Percentiles rank a stretch among this genome's conserved stretches.
These are phyloP conservation scores for Euwallacea similis DNA, from an alignment of 1,140 invertebrate species.

Conservation along the genomic window DNA sequence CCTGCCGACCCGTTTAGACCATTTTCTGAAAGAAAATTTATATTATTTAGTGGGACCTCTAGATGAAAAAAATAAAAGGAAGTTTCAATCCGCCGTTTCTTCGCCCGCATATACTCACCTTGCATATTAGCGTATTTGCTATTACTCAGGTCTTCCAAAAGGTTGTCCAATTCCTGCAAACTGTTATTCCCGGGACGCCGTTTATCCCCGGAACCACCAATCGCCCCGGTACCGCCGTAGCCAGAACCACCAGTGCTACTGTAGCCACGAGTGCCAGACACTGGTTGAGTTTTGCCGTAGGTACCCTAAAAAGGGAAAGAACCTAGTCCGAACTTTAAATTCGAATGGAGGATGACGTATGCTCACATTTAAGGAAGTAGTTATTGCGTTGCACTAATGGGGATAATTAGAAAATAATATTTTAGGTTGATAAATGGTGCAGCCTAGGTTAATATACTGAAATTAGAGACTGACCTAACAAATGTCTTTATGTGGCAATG, in stretches of 20 bases:
- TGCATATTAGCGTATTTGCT: slow-evolving; percentile 48
- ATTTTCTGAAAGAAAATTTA: slow-evolving; percentile 42
- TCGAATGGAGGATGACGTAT: too few relatives aligned
- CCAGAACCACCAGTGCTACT: slow-evolving; percentile 7
- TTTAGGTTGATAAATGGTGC: too few relatives aligned
- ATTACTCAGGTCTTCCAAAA: slow-evolving; percentile 85
- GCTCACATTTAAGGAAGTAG: too few relatives aligned
- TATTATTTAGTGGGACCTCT: neutral
- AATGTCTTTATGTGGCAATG: too few relatives aligned
- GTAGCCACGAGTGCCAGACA: slow-evolving; percentile 37
- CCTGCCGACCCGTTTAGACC: slow-evolving; percentile 43
- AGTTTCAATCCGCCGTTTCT: neutral
- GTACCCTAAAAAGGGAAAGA: slow-evolving; percentile 57
- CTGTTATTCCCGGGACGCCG: slow-evolving; percentile 67
- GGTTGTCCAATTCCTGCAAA: slow-evolving; percentile 86
- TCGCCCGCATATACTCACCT: slow-evolving; percentile 28
- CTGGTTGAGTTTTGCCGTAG: slow-evolving; percentile 67
- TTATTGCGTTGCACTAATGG: too few relatives aligned
- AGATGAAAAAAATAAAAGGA: neutral
- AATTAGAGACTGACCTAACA: too few relatives aligned
- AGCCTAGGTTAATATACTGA: too few relatives aligned
- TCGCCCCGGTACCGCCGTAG: slow-evolving; percentile 31
- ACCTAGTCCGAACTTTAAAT: too few relatives aligned
- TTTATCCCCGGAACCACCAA: slow-evolving; percentile 40
- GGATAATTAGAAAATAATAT: too few relatives aligned